Conservation (phyloP, 2,797 vertebrate genomes). For the Bryconaethiops microstoma region DNA sequence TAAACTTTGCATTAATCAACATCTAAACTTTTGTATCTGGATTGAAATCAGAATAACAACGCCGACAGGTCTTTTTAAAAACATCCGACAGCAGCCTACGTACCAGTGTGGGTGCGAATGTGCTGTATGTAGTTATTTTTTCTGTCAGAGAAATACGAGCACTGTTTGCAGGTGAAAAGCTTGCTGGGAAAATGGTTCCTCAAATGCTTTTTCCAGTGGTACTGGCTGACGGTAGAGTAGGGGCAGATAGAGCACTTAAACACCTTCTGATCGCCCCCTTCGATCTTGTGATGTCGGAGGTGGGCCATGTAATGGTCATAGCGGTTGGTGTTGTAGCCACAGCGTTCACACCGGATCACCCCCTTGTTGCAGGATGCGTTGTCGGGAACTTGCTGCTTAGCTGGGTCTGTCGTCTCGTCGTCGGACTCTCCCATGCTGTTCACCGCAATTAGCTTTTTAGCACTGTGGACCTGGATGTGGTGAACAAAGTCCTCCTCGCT, state of each 20-base stretch:
- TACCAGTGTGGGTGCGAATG: conserved; percentile 96
- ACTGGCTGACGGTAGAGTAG: conserved; percentile 95
- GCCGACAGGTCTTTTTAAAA: too few species aligned
- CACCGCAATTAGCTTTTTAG: conserved; percentile 91
- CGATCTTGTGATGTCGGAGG: conserved; percentile 94
- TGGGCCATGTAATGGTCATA: conserved; percentile 97
- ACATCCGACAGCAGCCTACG: conserved; percentile 25
- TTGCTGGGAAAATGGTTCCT: conserved; percentile 97
- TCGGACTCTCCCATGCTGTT: conserved; percentile 87
- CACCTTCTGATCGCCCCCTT: conserved; percentile 82
- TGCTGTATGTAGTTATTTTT: conserved; percentile 99
- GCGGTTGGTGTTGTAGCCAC: conserved; percentile 97
- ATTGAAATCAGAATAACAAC: too few species aligned
- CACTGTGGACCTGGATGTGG: conserved; percentile 88
- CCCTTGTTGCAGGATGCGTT: conserved; percentile 86
- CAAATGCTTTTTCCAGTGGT: conserved; percentile 99
- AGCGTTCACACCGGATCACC: conserved; percentile 92
- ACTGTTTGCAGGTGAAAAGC: conserved; percentile 94
- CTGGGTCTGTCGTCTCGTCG: conserved; percentile 71
- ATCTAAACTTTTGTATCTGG: too few species aligned
- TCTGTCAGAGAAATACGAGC: conserved; percentile 96
- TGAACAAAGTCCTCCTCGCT: conserved; percentile 90
- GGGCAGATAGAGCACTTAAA: conserved; percentile 88
- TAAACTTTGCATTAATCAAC: background rate
- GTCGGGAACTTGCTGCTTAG: conserved; percentile 58